Conservation (phyloP, 2,113 vertebrate genomes). For the Gopherus evgoodei region DNA sequence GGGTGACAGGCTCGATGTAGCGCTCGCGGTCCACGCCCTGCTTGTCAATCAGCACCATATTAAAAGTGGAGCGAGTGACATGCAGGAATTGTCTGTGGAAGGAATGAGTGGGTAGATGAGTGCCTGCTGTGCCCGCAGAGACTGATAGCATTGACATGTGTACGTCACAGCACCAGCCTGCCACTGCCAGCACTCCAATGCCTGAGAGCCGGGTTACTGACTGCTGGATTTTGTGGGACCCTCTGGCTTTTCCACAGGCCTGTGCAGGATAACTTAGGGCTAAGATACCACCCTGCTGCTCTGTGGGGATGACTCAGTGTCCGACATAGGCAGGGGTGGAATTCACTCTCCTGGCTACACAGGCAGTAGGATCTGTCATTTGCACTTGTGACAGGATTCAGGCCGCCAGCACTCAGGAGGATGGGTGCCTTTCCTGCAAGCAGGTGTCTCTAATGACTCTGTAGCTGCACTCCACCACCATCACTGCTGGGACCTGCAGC, state of each 20-base stretch:
- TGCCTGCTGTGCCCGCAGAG: no score
- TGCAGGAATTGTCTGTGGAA: constrained; percentile 86
- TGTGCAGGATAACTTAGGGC: neutral
- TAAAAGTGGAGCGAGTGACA: constrained; percentile 90
- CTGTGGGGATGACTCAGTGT: neutral
- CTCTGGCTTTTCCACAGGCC: neutral
- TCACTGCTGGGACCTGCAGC: neutral
- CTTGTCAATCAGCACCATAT: constrained; percentile 91
- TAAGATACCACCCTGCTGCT: neutral
- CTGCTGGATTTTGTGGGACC: neutral
- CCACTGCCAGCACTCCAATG: no score
- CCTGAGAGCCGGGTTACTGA: no score
- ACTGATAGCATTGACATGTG: neutral
- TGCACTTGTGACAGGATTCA: neutral
- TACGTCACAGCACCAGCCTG: neutral
- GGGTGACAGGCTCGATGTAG: constrained; percentile 84
- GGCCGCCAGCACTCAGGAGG: neutral
- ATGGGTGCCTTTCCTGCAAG: neutral
- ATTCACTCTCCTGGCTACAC: neutral
- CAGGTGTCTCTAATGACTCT: neutral
- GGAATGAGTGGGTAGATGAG: rapidly evolving
- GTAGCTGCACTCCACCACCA: neutral
- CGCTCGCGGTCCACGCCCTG: constrained; percentile 89
- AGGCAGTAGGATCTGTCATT: neutral
- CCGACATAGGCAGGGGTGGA: neutral